Evolutionary conservation across 2,797 vertebrate genomes (phyloP).

Genomic region (Sparidentex hasta): DNA sequence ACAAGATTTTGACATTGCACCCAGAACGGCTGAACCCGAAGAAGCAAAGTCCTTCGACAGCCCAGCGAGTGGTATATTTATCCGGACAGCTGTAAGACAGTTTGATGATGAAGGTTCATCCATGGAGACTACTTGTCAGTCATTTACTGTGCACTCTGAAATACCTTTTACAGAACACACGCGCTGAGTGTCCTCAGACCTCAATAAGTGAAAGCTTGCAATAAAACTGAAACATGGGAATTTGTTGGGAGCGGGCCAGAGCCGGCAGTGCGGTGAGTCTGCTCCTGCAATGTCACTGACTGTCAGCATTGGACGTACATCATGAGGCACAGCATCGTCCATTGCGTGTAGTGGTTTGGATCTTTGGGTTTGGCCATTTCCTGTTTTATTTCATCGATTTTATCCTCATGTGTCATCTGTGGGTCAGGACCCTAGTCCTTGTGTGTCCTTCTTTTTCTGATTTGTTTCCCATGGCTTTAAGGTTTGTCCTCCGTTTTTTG

Average conservation of each 20-base stretch:
- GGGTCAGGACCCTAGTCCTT: no score
- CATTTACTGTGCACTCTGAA: slow-evolving; percentile 14
- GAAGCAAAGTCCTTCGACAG: slow-evolving; percentile 13
- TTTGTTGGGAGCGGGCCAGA: slow-evolving; percentile 7
- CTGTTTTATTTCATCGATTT: no score
- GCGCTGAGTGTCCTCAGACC: neutral
- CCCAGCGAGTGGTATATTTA: slow-evolving; percentile 1
- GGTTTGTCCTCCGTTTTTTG: no score
- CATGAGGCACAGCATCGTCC: neutral
- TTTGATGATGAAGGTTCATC: slow-evolving; percentile 33
- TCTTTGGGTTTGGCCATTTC: no score
- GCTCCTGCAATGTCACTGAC: neutral
- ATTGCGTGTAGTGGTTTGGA: neutral
- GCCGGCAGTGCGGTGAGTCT: neutral
- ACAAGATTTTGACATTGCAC: slow-evolving; percentile 14
- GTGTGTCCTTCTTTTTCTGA: no score
- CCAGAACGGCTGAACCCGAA: slow-evolving; percentile 24
- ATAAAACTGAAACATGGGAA: slow-evolving; percentile 25
- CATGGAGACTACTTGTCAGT: slow-evolving; percentile 25
- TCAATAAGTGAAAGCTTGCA: slow-evolving; percentile 11
- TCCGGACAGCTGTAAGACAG: slow-evolving; percentile 19
- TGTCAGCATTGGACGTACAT: neutral
- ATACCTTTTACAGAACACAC: slow-evolving; percentile 18
- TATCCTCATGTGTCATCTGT: no score
- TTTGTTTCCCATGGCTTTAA: no score